Conservation (phyloP, 1,140 invertebrate species). For the Schmidtea mediterranea region DNA sequence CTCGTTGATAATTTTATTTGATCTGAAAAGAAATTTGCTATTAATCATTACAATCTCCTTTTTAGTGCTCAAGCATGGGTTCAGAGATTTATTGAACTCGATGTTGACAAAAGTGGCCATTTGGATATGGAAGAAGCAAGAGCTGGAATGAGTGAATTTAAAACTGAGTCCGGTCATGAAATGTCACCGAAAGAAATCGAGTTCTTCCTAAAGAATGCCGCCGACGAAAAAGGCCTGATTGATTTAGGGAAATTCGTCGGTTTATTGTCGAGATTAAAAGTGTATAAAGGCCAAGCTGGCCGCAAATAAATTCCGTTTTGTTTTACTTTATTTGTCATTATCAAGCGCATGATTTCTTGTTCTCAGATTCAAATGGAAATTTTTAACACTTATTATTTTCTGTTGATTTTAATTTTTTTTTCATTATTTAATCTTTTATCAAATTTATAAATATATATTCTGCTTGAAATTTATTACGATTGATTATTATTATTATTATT, state of each 20-base stretch:
- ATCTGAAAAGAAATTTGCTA: too few relatives aligned
- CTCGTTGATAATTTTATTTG: too few relatives aligned
- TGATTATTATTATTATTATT: too few relatives aligned
- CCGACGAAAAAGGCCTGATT: conserved; percentile 13
- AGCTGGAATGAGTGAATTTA: conserved; percentile 14
- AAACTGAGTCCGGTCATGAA: conserved; percentile 15
- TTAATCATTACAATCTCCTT: too few relatives aligned
- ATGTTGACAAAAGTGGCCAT: conserved; percentile 16
- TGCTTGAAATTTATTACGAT: too few relatives aligned
- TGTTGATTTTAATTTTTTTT: too few relatives aligned
- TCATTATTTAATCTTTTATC: too few relatives aligned
- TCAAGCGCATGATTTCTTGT: not conserved
- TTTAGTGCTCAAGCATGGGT: conserved; percentile 15
- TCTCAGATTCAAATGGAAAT: not conserved
- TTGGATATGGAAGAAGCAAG: conserved; percentile 15
- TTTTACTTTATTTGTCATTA: not conserved
- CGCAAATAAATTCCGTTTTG: conserved; percentile 3
- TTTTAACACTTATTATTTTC: too few relatives aligned
- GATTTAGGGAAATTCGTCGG: conserved; percentile 17
- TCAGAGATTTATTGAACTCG: conserved; percentile 15
- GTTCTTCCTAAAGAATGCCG: conserved; percentile 17
- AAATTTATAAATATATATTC: too few relatives aligned
- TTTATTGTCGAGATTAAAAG: conserved; percentile 14
- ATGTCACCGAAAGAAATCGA: conserved; percentile 17
- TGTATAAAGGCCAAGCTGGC: conserved; percentile 13